These are phyloP conservation scores for Conger conger DNA, from an alignment of 2,113 vertebrate genomes.

Conservation along the genomic window DNA sequence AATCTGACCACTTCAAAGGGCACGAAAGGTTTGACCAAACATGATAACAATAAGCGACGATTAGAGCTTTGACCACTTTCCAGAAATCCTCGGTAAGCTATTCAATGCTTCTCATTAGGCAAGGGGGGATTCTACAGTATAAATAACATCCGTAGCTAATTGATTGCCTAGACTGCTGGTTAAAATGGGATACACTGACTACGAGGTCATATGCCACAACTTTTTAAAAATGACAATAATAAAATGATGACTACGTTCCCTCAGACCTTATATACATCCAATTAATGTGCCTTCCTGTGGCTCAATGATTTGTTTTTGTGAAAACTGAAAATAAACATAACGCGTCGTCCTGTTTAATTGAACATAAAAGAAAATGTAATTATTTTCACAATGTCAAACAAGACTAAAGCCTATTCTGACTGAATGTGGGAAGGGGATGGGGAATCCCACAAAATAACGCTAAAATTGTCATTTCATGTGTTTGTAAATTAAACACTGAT, in stretches of 20 bases:
- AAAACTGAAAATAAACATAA: not conserved
- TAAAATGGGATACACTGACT: not conserved
- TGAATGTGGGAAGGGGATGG: not conserved
- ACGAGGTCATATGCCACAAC: not conserved
- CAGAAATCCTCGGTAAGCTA: not conserved
- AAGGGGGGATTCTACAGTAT: not conserved
- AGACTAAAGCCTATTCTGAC: not conserved
- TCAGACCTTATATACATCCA: not conserved
- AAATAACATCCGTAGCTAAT: too few relatives aligned
- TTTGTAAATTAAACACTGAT: not conserved
- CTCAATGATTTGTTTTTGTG: not conserved
- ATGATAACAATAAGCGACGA: not conserved
- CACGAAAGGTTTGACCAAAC: not conserved
- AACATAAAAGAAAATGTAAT: too few relatives aligned
- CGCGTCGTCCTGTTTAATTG: too few relatives aligned
- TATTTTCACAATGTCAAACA: not conserved
- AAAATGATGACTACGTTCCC: not conserved
- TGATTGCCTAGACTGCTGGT: too few relatives aligned
- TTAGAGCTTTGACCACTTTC: not conserved
- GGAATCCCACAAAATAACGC: not conserved
- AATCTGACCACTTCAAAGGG: not conserved
- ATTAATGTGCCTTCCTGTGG: not conserved
- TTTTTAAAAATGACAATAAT: not conserved
- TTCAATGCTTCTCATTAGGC: not conserved
- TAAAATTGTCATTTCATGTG: not conserved